Evolutionary conservation across 2,797 vertebrate genomes (phyloP), one percentile per base, ranked within the genome.

Genomic region (Columba guinea): DNA sequence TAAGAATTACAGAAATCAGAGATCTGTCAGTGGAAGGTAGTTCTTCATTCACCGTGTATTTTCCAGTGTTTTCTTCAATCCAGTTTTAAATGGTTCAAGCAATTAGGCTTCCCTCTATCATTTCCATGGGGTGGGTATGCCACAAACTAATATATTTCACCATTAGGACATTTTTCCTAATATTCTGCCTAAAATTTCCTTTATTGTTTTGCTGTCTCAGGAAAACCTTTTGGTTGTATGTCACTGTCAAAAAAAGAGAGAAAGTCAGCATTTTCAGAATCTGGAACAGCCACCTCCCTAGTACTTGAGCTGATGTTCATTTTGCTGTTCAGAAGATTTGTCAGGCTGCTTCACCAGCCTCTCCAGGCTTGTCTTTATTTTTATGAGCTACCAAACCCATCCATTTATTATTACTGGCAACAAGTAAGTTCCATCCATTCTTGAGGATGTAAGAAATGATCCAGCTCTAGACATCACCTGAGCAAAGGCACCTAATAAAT

Each of bases 401-500:
- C 79, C 37, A 0, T 80, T 93, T 92, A 59, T 94, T 96, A 80
- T 96, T 91, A 75, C n/a, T 86, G 87, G 79, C 65, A 89, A 24
- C 12, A 71, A 73, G 37, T 53, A 79, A 78, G n/a, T 82, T 94
- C 90, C 49, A 84, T 87, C 85, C 35, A 60, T 89, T 95, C 55
- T 76, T 79, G 62, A 93, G 84, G 82, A 90, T 2, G 10, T 94
- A 77, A 76, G 63, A 93, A 89, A 86, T 49, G 27, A 94, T 59
- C 58, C 69, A 63, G 15, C 52, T 95, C 77, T 75, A 92, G 71
- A 90, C 74, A 94, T 39, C 68, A 71, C 34, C 65, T 91, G 83
- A 59, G 94, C 67, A 97, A 94, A 97, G 74, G 37, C 85, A 90
- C 58, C 90, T 96, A 89, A 94, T 88, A 93, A 97, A 97, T 77